Conservation (phyloP, 1,140 invertebrate genomes). For the Himalopsyche phryganea region DNA sequence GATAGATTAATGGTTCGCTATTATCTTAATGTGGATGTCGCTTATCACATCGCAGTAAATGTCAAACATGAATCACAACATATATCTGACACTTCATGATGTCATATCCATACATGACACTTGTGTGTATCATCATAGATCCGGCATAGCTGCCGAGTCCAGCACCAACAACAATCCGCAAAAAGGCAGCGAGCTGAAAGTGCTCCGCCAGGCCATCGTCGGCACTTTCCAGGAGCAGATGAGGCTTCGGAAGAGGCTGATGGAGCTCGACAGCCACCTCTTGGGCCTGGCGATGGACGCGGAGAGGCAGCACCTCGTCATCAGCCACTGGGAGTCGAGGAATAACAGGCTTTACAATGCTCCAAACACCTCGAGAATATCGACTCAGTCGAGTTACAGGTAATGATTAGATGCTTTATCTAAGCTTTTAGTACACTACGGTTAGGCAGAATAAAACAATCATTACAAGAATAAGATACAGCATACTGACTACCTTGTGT, state of each 20-base stretch:
- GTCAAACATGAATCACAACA: too few species aligned
- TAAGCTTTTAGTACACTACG: too few species aligned
- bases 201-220: conserved; percentile 77
- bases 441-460: too few species aligned
- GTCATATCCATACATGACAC: too few species aligned
- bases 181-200: conserved; percentile 60
- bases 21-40: too few species aligned
- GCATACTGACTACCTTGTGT: too few species aligned
- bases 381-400: conserved; percentile 59
- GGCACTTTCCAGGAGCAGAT: conserved; percentile 88
- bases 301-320: conserved; percentile 79
- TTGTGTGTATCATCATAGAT: conserved; percentile 24
- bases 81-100: too few species aligned
- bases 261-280: conserved; percentile 78
- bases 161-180: conserved; percentile 27
- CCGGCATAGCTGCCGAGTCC: conserved; percentile 28
- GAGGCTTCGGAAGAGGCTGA: conserved; percentile 75
- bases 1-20: too few species aligned
- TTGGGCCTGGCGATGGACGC: conserved; percentile 79
- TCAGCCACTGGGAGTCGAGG: conserved; percentile 81
- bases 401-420: conserved; percentile 35
- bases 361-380: conserved; percentile 49
- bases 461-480: too few species aligned
- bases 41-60: too few species aligned
- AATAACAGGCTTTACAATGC: conserved; percentile 70